Evolutionary conservation across 2,888 invertebrate species (phyloP), one percentile per base, ranked within the genome.

Genomic region (Leptinotarsa juncta): DNA sequence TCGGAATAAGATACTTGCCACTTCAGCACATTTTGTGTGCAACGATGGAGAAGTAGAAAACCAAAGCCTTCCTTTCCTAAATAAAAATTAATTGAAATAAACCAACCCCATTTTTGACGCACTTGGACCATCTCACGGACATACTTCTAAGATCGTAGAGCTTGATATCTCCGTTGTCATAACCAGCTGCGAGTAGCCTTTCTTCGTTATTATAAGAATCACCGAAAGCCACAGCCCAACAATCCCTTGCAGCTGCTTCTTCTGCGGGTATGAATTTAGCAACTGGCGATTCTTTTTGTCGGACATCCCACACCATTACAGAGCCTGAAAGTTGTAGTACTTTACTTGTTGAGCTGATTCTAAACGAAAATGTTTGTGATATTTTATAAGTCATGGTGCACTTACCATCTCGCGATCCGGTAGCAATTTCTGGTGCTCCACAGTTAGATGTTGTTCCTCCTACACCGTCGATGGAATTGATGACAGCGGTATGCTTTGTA

Each of bases 91-190:
- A 53, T 53, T 88, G 16, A 26, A 48, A 42, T 32, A 62, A n/a
- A 90, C 86, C 89, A 90, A 93, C 93, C 81, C 98, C 98, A 90
- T 97, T 97, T 85, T 95, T 96, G 62, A 97, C 89, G 86, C 97
- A 96, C 68, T 94, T 94, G 85, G 98, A 97, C 97, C 97, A 98
- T 83, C 93, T 89, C 0, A 97, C 88, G 0, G 92, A 90, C 94
- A 97, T 95, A 5, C 92, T 92, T 75, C 94, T 91, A 42, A 98
- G 89, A 87, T 98, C 97, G 86, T 96, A 98, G 89, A 98, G 91
- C 88, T 98, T 98, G 3, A 98, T 88, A 85, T 98, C 98, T 0
- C 98, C 98, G 87, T 98, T 98, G 85, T 98, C 98, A 84, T 97
- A 98, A 1, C 98, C 98, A 14, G 97, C 96, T 42, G 93, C 94